Base-by-base conservation (phyloP, 1,140 invertebrate species). In the Euglossa dilemma region DNA sequence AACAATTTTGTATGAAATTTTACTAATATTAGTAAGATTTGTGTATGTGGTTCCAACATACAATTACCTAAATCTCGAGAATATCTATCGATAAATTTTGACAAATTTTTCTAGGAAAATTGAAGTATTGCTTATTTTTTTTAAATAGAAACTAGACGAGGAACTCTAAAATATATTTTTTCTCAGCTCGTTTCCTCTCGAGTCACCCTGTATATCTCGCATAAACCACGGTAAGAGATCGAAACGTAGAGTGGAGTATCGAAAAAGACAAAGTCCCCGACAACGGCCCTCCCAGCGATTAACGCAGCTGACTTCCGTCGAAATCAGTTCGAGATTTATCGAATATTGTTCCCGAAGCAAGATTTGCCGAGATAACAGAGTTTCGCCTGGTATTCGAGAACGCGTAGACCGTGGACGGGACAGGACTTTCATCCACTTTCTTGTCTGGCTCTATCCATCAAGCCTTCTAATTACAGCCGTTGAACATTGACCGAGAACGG, bases 371-470 rank as follows among this genome's bases (percentile, higher is more conserved):
- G 73, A 75, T 75, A 75, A 75, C 73, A 8, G n/a, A n/a, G 59
- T 64, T 76, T 50, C 23, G 25, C 16, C 59, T 11, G 45, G 6
- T 50, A 28, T 63, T 76, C 45, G 36, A 50, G 50, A 71, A 52
- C 28, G 14, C 50, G 23, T 56, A 72, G 47, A 76, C 52, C 59
- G 59, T 76, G 12, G 11, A n/a, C 59, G 18, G 18, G 45, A 50
- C 20, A 76, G 8, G 12, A 64, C 74, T 76, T 76, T 66, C 74
- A 76, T 76, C 59, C 59, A 52, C 74, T 76, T 76, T 66, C 74
- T 63, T 76, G 59, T 64, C 47, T 64, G 52, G 20, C 74, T 16
- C 74, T 47, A 76, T 76, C 61, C 59, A 76, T 76, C 74, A 76
- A 76, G 57, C 12, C 25, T 52, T 28, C 74, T 76, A 76, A 76